Conservation (phyloP, 1,140 invertebrate genomes). For the Popillia japonica region DNA sequence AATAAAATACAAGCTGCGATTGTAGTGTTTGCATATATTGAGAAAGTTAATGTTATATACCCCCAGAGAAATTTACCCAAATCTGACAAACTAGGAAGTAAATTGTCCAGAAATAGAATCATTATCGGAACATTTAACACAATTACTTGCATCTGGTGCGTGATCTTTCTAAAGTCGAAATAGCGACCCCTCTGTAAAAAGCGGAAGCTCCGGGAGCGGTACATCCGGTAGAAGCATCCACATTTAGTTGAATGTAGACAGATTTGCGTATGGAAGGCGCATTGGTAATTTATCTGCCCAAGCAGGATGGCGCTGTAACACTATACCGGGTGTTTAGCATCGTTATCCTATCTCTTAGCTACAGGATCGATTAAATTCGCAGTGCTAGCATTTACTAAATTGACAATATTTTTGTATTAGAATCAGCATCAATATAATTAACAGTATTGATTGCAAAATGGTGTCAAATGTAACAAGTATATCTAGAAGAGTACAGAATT, state of each 20-base stretch:
- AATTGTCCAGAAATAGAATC: neutral
- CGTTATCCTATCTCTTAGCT: too few species aligned
- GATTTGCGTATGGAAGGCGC: neutral
- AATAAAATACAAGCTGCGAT: too few species aligned
- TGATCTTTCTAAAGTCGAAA: neutral
- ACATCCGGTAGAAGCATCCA: constrained; percentile 2
- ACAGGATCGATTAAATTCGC: too few species aligned
- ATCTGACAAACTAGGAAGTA: neutral
- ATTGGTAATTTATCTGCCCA: neutral
- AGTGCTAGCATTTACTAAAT: too few species aligned
- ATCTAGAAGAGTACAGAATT: too few species aligned
- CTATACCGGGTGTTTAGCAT: too few species aligned
- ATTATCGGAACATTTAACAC: neutral
- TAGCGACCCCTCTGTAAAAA: neutral
- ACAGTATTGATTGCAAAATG: too few species aligned
- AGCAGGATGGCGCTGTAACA: neutral
- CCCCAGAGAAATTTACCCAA: neutral
- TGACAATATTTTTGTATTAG: too few species aligned
- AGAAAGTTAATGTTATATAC: neutral
- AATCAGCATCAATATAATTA: too few species aligned
- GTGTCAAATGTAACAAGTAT: too few species aligned
- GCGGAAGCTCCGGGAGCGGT: constrained; percentile 18
- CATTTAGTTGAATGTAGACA: neutral
- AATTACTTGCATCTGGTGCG: neutral
- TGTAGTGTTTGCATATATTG: too few species aligned